phyloP scores from a whole-genome alignment of 2,797 vertebrate species.

The Periparus ater region DNA sequence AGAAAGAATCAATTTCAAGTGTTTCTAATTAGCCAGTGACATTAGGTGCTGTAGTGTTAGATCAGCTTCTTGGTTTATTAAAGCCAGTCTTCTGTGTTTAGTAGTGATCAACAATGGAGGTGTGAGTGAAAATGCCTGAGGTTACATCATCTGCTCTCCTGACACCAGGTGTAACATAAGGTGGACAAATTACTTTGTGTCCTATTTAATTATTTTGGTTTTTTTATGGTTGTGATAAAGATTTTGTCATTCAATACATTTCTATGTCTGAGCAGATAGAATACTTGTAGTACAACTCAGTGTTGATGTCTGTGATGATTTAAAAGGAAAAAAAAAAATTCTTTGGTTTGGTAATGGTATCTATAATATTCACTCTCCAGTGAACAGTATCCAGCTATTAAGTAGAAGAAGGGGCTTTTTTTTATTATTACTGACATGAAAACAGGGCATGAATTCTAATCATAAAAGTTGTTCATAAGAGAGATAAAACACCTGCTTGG shows the following conservation, averaged over 20 bases:
- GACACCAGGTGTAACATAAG: not conserved
- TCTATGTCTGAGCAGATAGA: not conserved
- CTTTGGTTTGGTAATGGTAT: not conserved
- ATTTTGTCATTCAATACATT: not conserved
- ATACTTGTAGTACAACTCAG: not conserved
- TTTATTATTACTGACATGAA: not conserved
- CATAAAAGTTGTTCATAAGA: not conserved
- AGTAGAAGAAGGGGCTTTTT: not conserved
- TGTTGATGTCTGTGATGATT: not conserved
- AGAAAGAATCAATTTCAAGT: not conserved
- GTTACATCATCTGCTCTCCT: not conserved
- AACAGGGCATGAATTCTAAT: not conserved
- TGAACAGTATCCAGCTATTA: not conserved
- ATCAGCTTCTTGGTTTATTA: not conserved
- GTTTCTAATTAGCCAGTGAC: conserved; percentile 17
- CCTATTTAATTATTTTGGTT: not conserved
- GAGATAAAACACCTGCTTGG: conserved; percentile 37
- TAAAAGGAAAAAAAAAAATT: not conserved
- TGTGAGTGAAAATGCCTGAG: not conserved
- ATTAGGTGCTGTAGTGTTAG: not conserved
- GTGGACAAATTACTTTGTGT: not conserved
- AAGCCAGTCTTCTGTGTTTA: not conserved
- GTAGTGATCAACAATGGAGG: not conserved
- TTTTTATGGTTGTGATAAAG: accelerated
- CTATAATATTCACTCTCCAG: not conserved